Evolutionary conservation across 1,140 invertebrate genomes (phyloP), one percentile per base, ranked within the genome.

Genomic region (Pogonognathellus flavescens): DNA sequence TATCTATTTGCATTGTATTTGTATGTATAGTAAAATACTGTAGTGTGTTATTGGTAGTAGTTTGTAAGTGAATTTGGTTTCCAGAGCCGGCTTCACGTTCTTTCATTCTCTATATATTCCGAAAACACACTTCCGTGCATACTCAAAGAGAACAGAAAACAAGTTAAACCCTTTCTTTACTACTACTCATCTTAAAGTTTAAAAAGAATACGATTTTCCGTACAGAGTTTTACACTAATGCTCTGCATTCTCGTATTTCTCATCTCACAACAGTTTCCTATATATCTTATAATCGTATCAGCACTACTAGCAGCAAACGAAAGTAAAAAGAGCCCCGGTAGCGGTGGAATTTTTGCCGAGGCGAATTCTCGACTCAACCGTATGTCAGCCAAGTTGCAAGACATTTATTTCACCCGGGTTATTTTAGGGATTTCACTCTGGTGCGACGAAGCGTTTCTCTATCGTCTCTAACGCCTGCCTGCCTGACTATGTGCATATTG

Each of bases 321-420:
- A 83, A n/a, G 50, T 41, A 83, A 60, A 62, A 83, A 66, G 55
- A 57, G 50, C 41, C 57, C 82, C 82, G 82, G 52, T 53, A 55
- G 52, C 22, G 52, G 62, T 84, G 62, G 62, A 72, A 72, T 50
- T 72, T 70, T 72, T 72, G 83, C 60, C 60, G 83, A 84, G 62
- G 83, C 83, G 83, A 84, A 84, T 84, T 84, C 70, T 53, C 41
- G 60, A 70, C 59, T 60, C 60, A 60, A 62, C 52, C 83, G 83
- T 84, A 84, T 70, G 83, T 84, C 83, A 84, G 83, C 83, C 83
- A 84, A 84, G 83, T 84, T 84, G 83, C 83, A 84, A 84, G 83
- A 84, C 83, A 84, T 84, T 84, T 84, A 84, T 84, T 84, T 84
- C 60, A 83, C 60, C 62, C 83, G 83, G 83, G 83, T 53, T 84